Conservation (phyloP, 64 coral and sea anemone species). For the Montipora sp. region DNA sequence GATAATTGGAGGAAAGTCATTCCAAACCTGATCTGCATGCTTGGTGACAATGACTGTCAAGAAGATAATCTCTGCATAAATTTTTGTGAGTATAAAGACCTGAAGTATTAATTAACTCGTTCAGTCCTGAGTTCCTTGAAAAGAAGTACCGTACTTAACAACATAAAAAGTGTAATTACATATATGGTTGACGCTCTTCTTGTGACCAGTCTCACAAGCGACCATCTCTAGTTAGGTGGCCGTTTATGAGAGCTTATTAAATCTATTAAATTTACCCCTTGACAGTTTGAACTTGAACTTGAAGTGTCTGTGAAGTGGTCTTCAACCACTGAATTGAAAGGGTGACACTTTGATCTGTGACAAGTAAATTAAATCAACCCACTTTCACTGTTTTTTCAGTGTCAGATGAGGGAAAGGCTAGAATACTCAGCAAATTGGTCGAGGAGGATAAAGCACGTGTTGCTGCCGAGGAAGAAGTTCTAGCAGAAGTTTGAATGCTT, state of each 20-base stretch:
- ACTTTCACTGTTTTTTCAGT: background rate
- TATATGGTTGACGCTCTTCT: no score
- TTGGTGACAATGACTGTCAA: background rate
- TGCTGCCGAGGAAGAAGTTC: background rate
- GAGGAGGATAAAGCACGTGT: background rate
- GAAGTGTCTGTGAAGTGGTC: background rate
- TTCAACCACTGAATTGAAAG: no score
- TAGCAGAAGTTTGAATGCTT: background rate
- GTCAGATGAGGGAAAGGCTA: background rate
- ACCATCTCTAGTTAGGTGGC: no score
- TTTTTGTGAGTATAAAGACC: background rate
- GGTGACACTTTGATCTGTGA: no score
- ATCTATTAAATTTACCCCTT: no score
- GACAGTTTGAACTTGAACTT: no score
- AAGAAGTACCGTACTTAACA: no score
- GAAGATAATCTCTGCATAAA: background rate
- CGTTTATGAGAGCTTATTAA: no score
- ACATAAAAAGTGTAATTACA: no score
- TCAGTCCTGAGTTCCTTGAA: no score
- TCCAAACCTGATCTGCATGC: background rate
- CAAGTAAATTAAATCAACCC: no score
- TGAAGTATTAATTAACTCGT: background rate
- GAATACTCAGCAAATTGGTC: background rate
- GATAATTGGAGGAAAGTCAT: constrained; percentile 6
- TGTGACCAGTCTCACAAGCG: no score